Base-by-base conservation (phyloP, 2,888 invertebrate genomes). In the Orchesellides sinensis region DNA sequence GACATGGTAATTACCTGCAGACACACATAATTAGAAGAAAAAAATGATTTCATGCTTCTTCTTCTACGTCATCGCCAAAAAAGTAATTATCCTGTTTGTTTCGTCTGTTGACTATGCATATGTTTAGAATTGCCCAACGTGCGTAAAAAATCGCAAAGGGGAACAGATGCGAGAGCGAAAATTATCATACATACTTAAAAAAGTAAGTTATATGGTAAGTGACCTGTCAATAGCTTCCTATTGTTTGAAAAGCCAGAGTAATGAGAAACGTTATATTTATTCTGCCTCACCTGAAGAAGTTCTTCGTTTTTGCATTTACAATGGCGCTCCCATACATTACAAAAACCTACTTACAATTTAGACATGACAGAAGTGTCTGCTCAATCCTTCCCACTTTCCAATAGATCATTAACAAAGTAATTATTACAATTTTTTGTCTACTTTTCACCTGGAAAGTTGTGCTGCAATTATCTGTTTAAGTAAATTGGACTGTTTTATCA, bases 61-160 rank as follows among this genome's bases (percentile, higher is more conserved):
- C 14, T 21, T 17, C 25, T n/a, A 17, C 6, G 49, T 23, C 54
- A 21, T 21, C 10, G 45, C 17, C 25, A 40, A 70, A 70, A 8
- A n/a, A 12, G 17, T 61, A 25, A 61, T 70, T 68, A 52, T 68
- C 70, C 56, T 25, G 56, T 70, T 70, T 70, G 70, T 70, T 47
- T 14, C 1, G 29, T 49, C 12, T 32, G 12, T 14, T 29, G 27
- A 19, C 12, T 52, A 32, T 69, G 69, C 69, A 25, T 21, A 23
- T 66, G 45, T 47, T 29, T 45, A 25, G 25, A 54, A 23, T 66
- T 4, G 19, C n/a, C 25, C 59, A 59, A n/a, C 10, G 59, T n/a
- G 35, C 40, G 65, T 21, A 65, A 56, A 35, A 56, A 54, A 56
- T 35, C 56, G 21, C 35, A 54, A 70, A n/a, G 17, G 32, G 21